These are phyloP conservation scores for Nannoperca australis DNA, from an alignment of 2,797 vertebrate genomes.

Conservation along the genomic window DNA sequence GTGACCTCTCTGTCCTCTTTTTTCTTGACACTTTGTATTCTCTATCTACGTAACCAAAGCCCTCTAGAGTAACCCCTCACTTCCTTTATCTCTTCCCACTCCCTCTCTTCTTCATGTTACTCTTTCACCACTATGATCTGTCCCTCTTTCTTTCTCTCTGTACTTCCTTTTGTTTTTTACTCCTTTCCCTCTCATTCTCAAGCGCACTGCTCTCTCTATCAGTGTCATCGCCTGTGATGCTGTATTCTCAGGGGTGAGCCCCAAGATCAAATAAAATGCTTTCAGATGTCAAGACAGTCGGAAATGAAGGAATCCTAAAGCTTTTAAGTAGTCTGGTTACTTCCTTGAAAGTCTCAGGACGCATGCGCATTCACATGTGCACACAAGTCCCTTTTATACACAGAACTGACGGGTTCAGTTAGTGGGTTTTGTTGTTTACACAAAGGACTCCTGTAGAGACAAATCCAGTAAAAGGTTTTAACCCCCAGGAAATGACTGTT, in stretches of 20 bases:
- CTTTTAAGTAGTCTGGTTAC: constrained; percentile 20
- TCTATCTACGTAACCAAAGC: constrained; percentile 78
- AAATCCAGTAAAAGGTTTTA: background rate
- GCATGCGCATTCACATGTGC: background rate
- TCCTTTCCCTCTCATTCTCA: constrained; percentile 45
- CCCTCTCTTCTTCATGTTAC: constrained; percentile 50
- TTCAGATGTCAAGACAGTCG: constrained; percentile 55
- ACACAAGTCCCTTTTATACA: background rate
- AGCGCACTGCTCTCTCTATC: constrained; percentile 30
- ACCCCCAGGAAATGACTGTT: background rate
- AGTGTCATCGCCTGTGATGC: constrained; percentile 60
- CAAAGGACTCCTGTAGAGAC: background rate
- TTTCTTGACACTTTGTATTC: constrained; percentile 80
- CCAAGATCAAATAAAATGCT: constrained; percentile 69
- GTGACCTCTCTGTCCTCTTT: constrained; percentile 56
- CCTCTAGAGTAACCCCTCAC: constrained; percentile 61
- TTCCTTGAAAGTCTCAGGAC: constrained; percentile 39
- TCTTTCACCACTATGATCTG: constrained; percentile 61
- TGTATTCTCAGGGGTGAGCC: constrained; percentile 55
- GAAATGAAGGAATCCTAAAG: constrained; percentile 62
- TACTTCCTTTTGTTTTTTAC: constrained; percentile 38
- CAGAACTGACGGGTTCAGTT: background rate
- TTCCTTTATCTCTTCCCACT: constrained; percentile 60
- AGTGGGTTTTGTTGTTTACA: constrained; percentile 6
- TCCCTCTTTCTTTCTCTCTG: constrained; percentile 35